phyloP scores from a whole-genome alignment of 2,797 vertebrate genomes.

The Columba guinea region DNA sequence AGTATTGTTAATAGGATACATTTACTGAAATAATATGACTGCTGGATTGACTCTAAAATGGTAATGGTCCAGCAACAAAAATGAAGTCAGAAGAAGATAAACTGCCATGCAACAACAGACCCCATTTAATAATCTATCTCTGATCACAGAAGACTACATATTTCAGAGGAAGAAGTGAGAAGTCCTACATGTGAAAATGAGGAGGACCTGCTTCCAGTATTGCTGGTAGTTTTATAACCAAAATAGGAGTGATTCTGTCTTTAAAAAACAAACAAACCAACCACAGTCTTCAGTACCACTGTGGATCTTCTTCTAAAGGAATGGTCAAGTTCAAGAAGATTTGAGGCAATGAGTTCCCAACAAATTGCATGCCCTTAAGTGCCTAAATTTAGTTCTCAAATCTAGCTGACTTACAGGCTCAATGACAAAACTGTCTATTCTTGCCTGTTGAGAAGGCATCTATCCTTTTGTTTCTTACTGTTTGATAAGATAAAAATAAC shows the following conservation, averaged over 20 bases:
- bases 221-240: neutral
- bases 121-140: neutral
- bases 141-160: neutral
- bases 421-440: neutral
- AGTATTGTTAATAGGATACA: neutral
- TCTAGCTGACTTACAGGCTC: neutral
- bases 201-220: neutral
- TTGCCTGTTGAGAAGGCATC: neutral
- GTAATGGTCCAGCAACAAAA: neutral
- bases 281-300: neutral
- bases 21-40: neutral
- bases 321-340: neutral
- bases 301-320: neutral
- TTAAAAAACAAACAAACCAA: neutral
- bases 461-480: neutral
- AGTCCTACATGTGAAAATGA: neutral
- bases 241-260: neutral
- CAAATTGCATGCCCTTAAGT: neutral
- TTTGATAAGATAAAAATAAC: neutral
- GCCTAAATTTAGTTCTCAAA: neutral
- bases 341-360: neutral
- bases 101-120: neutral
- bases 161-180: neutral
- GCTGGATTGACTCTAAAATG: neutral
- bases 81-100: neutral